Base-by-base conservation (phyloP, 2,797 vertebrate genomes). In the Eleutherodactylus coqui region DNA sequence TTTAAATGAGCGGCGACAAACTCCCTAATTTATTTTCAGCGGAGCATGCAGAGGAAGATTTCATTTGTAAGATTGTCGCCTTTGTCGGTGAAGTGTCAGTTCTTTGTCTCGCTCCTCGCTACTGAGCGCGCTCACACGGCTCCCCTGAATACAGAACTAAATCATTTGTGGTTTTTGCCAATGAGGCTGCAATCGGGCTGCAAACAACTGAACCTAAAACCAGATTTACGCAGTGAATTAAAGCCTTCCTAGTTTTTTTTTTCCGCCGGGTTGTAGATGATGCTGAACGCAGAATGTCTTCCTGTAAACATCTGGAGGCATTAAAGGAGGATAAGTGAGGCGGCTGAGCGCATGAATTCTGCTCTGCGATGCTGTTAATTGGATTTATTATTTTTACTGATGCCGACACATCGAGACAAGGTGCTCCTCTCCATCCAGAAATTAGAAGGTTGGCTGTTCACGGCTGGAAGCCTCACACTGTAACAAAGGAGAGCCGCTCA, bases 21-120 rank as follows among this genome's bases (percentile, higher is more conserved):
- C 51, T 84, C 43, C 64, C 75, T 80, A 84, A 91, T 90, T 88
- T 79, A 87, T 90, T 92, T 91, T 88, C 88, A 92, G 49, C 38
- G 27, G 81, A 87, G 86, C 86, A 72, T 87, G 51, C 34, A 51
- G 34, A 38, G 75, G 49, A 64, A 84, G 38, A 79, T 79, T 79
- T 83, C 75, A 79, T 45, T 83, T 75, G 82, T 27, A 38, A 79
- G 86, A 79, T 80, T 84, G 86, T 45, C 5, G 53, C 47, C 69
- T 69, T 21, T 49, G 38, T 53, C 69, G 43, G 24, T 70, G 38
- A 10, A 49, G 60, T 64, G 58, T 36, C 45, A 27, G 9, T 45
- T 79, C 51, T 78, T 75, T 77, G 79, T 82, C 10, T 51, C 34
- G 36, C 77, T 27, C n/a, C 43, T 38, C 4, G 17, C 0, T 76